A percentile compares a stretch with the other conserved stretches of the same genome.
Evolutionary conservation across 2,797 vertebrate species (phyloP).

Genomic region (Liparis tanakae): DNA sequence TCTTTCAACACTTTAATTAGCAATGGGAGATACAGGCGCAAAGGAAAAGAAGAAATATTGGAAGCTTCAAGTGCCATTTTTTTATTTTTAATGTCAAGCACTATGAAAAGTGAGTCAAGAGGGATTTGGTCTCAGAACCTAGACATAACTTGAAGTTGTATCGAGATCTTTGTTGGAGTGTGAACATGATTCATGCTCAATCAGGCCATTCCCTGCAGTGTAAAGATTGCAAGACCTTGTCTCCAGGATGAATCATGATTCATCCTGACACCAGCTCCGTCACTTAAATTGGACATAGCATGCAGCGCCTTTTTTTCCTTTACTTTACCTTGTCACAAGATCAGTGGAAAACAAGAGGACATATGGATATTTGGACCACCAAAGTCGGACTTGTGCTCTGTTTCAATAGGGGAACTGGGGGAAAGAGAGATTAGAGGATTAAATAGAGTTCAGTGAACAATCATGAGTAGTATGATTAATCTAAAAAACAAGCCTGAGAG

Average conservation of each 20-base stretch:
- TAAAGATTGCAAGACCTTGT: conserved; percentile 61
- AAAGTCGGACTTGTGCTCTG: conserved; percentile 52
- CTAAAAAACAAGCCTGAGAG: conserved; percentile 43
- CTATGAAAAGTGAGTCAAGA: conserved; percentile 2
- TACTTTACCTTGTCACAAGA: conserved; percentile 13
- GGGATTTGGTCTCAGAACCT: conserved; percentile 11
- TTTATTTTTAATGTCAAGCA: conserved; percentile 23
- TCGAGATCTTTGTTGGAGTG: conserved; percentile 33
- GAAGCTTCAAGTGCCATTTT: conserved; percentile 16
- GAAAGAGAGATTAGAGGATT: conserved; percentile 77
- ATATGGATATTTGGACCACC: conserved; percentile 65
- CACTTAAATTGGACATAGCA: conserved; percentile 34
- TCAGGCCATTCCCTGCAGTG: conserved; percentile 13
- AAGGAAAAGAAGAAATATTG: conserved; percentile 37
- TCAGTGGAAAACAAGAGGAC: conserved; percentile 11
- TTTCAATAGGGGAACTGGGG: conserved; percentile 46
- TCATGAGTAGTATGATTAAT: conserved; percentile 62
- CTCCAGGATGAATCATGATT: conserved; percentile 13
- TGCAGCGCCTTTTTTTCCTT: background rate
- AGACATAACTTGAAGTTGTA: conserved; percentile 12
- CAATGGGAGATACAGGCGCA: conserved; percentile 39
- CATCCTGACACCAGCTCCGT: conserved; percentile 20
- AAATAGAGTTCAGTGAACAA: conserved; percentile 80
- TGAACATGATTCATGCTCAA: conserved; percentile 37
- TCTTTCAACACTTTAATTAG: conserved; percentile 63